These are phyloP conservation scores for Quadriops clusia DNA, from an alignment of 2,888 invertebrate species.

Conservation along the genomic window DNA sequence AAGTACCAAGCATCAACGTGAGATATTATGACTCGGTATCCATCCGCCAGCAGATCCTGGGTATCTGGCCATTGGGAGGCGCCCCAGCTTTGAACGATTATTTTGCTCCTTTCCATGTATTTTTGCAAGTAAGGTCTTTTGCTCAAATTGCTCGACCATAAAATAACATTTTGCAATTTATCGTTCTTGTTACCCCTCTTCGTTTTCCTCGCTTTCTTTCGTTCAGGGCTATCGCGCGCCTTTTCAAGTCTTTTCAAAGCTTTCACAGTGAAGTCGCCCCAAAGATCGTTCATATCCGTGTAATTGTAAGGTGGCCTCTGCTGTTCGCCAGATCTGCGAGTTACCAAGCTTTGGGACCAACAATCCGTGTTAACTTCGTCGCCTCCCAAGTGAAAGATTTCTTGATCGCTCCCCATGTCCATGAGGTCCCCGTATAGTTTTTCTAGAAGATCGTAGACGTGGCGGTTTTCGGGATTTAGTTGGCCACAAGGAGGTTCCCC, in stretches of 20 bases:
- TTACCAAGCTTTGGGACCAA: constrained; percentile 48
- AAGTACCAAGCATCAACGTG: constrained; percentile 84
- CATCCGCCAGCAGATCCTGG: constrained; percentile 61
- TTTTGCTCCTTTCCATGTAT: constrained; percentile 37
- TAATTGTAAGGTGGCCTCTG: no score
- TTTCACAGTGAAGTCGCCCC: constrained; percentile 66
- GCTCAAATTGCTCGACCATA: constrained; percentile 71
- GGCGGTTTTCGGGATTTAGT: constrained; percentile 68
- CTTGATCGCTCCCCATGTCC: constrained; percentile 60
- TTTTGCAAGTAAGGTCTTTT: constrained; percentile 52
- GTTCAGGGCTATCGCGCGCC: no score
- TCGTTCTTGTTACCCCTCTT: constrained; percentile 49
- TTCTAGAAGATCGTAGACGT: constrained; percentile 61
- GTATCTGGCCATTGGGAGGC: constrained; percentile 73
- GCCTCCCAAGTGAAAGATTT: constrained; percentile 74
- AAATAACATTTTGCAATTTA: constrained; percentile 43
- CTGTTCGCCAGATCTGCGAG: constrained; percentile 21
- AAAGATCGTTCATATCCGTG: constrained; percentile 62
- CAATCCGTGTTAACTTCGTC: constrained; percentile 74
- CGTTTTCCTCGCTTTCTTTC: no score
- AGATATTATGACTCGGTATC: constrained; percentile 66
- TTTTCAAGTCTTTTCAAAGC: constrained; percentile 47
- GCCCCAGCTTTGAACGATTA: constrained; percentile 71
- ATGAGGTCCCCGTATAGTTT: constrained; percentile 65
- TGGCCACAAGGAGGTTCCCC: constrained; percentile 83